Base-by-base conservation (phyloP, 2,113 vertebrate genomes). In the Lepus europaeus region DNA sequence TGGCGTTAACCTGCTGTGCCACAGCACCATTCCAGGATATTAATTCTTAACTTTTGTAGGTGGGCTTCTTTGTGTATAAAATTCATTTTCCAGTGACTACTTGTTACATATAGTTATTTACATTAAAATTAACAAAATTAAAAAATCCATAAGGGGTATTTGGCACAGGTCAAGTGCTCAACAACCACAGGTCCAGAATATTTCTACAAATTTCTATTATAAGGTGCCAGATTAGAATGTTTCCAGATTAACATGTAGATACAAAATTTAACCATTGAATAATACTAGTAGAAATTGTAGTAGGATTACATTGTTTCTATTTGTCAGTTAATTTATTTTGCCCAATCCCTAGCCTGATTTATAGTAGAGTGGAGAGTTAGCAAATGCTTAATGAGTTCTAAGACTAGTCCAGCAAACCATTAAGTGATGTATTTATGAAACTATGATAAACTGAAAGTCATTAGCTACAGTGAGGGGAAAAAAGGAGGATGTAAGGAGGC, bases 121-220 rank as follows among this genome's bases (percentile, higher is more conserved):
- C 27, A 74, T 83, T 87, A 72, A 89, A 90, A 25, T 10, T 83
- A 49, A 45, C 45, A 59, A 86, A 68, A 79, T 89, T 79, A 56
- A 90, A 74, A 33, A 80, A 16, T n/a, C 64, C 3, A 27, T 59
- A 23, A 72, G 14, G 66, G 45, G 31, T 61, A 66, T 61, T 90
- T 66, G 9, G 16, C 10, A 59, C 23, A 53, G 36, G 76, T 84
- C 36, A 39, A 84, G 19, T 59, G n/a, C 17, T 84, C n/a, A 79
- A 17, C 22, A 82, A 19, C 23, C 29, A 74, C 17, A 66, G 0
- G 19, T 64, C 39, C 2, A 68, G 22, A 39, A 51, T 16, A 20
- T 76, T 49, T 74, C 29, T 23, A 45, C 12, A 59, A 76, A 64
- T 2, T 16, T 68, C 61, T 70, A 19, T 36, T 77, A 53, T 7